Conservation (phyloP, 2,113 vertebrate genomes). For the Corythoichthys haematopterus region DNA sequence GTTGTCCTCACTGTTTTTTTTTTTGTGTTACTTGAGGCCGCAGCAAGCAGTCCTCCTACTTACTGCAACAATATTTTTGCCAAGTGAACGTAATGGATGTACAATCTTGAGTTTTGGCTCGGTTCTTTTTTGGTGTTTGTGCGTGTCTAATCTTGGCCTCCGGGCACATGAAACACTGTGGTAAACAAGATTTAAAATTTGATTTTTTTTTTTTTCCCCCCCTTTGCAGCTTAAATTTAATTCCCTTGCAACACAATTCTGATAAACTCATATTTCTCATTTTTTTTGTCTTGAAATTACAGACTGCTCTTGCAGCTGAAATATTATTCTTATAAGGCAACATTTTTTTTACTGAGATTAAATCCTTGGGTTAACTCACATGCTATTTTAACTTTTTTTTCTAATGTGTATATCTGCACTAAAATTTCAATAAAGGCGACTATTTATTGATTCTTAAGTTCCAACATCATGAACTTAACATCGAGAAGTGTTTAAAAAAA, state of each 20-base stretch:
- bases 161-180: background rate
- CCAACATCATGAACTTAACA: too few species aligned
- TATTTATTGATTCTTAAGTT: too few species aligned
- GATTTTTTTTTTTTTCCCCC: background rate
- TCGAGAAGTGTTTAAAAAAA: too few species aligned
- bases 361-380: too few species aligned
- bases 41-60: too few species aligned
- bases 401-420: too few species aligned
- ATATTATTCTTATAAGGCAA: too few species aligned
- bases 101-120: background rate
- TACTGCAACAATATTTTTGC: background rate
- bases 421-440: too few species aligned
- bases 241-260: background rate
- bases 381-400: too few species aligned
- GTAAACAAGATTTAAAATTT: background rate
- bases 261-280: background rate
- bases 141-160: background rate
- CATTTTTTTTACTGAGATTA: too few species aligned
- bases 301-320: too few species aligned
- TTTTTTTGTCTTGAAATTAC: too few species aligned
- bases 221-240: background rate
- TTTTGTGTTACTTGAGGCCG: slow-evolving; percentile 1
- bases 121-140: background rate
- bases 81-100: background rate
- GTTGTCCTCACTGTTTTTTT: background rate